Base-by-base conservation (phyloP, 1,140 invertebrate species). In the Streblospio benedicti region DNA sequence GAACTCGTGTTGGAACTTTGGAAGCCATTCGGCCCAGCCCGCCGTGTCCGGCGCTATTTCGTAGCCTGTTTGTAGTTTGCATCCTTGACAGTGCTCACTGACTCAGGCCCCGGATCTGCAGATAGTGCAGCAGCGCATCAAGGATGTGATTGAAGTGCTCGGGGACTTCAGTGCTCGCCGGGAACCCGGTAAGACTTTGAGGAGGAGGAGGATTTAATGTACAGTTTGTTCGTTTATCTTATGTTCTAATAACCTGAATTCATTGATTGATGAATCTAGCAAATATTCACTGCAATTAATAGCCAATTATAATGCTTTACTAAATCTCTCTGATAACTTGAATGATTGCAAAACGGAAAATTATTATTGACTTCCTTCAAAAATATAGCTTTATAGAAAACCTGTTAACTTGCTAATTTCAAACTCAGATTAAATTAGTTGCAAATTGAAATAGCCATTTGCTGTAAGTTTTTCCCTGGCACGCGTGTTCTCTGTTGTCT, bases 61-160 rank as follows among this genome's bases (percentile, higher is more conserved):
- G 16, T 12, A 56, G 25, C 16, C 2, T 35, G 14, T 51, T 14
- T 56, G 31, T 62, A 31, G 31, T 57, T 31, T n/a, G 53, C 50
- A 27, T 61, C 67, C 70, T 71, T 75, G 53, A 74, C 68, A 38
- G 12, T 30, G 9, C 54, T 12, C 52, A 74, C 66, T 64, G 45
- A 49, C 62, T 20, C 60, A 71, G 23, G 59, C 84, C 5, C 81
- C 85, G 23, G 88, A 87, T 71, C 77, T 96, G 14, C 85, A 89
- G 70, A 86, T 93, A 66, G 81, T 97, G 5, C 88, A 93, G 73
- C 87, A 92, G 69, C 83, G 93, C 70, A 96, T 97, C 49, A 87
- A 89, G 65, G 94, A 97, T 74, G 82, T 94, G 44, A 81, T 91
- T 14, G 81, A 86, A 66, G 90, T 97, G 16, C 79, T 99, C 33